These are phyloP conservation scores for Diadumene lineata DNA, from an alignment of 92 coral and sea anemone species.

Conservation along the genomic window DNA sequence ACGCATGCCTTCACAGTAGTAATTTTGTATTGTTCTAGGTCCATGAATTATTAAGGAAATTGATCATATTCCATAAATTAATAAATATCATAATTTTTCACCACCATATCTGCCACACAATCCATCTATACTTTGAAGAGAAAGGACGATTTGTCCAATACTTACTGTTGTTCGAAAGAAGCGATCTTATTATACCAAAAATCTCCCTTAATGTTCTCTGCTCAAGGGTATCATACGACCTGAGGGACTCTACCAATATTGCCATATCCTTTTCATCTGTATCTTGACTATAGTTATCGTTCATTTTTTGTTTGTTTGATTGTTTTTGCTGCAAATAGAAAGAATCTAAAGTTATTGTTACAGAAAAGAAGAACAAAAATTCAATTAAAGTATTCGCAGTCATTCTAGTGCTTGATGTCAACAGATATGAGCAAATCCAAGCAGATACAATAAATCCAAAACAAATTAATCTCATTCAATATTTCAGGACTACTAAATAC, in stretches of 20 bases:
- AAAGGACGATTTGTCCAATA: too few relatives aligned
- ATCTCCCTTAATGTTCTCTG: conserved; percentile 7
- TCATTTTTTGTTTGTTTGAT: too few relatives aligned
- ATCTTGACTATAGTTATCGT: neutral
- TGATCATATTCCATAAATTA: too few relatives aligned
- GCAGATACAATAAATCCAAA: neutral
- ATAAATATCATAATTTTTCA: too few relatives aligned
- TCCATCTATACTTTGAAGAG: too few relatives aligned
- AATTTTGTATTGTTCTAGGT: too few relatives aligned
- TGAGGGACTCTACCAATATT: conserved; percentile 18
- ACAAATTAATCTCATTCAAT: neutral
- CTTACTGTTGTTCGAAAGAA: conserved; percentile 15
- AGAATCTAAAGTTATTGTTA: too few relatives aligned
- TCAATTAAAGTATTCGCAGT: neutral
- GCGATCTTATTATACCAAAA: conserved; percentile 8
- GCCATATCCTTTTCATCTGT: conserved; percentile 23
- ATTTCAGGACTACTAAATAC: neutral
- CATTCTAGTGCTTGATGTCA: neutral
- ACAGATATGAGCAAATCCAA: neutral
- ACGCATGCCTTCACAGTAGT: too few relatives aligned
- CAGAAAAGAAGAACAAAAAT: too few relatives aligned
- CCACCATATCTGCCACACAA: too few relatives aligned
- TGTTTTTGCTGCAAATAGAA: too few relatives aligned
- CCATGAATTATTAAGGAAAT: too few relatives aligned
- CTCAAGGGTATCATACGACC: conserved; percentile 11